Evolutionary conservation across 2,113 vertebrate species (phyloP).

Genomic region (Xiphophorus maculatus): DNA sequence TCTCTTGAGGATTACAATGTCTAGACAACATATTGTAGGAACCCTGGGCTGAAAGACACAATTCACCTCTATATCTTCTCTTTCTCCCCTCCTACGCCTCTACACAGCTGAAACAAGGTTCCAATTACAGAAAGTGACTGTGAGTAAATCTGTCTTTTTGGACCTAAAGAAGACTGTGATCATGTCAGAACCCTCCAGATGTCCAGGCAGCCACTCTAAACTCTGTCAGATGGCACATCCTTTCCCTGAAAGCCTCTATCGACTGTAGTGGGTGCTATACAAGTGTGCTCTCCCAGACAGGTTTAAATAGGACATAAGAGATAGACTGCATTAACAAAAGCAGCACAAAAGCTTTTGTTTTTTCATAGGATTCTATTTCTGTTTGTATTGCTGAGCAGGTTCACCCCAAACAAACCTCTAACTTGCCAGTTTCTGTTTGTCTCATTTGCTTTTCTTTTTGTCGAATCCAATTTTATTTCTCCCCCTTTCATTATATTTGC

Average conservation of each 20-base stretch:
- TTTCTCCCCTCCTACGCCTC: slow-evolving; percentile 19
- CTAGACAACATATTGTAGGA: slow-evolving; percentile 54
- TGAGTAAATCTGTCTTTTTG: slow-evolving; percentile 30
- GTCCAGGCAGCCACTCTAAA: slow-evolving; percentile 43
- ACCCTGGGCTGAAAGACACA: slow-evolving; percentile 31
- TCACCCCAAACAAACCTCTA: slow-evolving; percentile 12
- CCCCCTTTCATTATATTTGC: slow-evolving; percentile 34
- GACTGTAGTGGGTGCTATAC: slow-evolving; percentile 33
- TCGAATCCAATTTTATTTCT: slow-evolving; percentile 31
- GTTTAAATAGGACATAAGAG: slow-evolving; percentile 28
- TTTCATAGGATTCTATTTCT: slow-evolving; percentile 18
- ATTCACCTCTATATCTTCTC: slow-evolving; percentile 13
- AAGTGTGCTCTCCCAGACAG: slow-evolving; percentile 41
- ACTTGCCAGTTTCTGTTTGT: slow-evolving; percentile 21
- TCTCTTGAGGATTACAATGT: slow-evolving; percentile 59
- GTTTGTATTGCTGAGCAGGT: slow-evolving; percentile 31
- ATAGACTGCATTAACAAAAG: slow-evolving; percentile 40
- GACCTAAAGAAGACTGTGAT: slow-evolving; percentile 29
- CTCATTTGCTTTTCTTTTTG: slow-evolving; percentile 21
- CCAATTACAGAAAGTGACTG: slow-evolving; percentile 29
- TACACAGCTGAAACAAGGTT: slow-evolving; percentile 29
- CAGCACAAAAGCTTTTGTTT: slow-evolving; percentile 18
- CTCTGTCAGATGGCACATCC: slow-evolving; percentile 34
- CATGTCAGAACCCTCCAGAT: slow-evolving; percentile 22
- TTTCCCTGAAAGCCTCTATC: slow-evolving; percentile 25